Evolutionary conservation across 1,140 invertebrate species (phyloP), one percentile per base, ranked within the genome.

Genomic region (Caenorhabditis tropicalis): DNA sequence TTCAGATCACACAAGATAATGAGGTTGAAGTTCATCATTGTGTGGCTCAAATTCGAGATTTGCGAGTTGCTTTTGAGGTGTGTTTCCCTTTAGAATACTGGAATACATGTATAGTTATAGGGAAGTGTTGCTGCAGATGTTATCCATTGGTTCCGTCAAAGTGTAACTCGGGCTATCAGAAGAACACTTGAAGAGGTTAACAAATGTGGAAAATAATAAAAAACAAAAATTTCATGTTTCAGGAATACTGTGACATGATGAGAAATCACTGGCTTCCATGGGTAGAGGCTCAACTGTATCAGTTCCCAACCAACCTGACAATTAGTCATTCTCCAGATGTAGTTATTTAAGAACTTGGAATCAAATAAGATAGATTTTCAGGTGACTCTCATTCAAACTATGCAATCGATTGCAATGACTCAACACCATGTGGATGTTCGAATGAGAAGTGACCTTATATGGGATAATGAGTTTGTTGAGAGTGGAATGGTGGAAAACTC

Each of bases 231-330:
- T 6, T 84, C 9, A 16, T 16, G 1, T 46, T 87, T 86, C 56
- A 87, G 86, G 80, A 87, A 80, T 87, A 85, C 74, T 87, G 86
- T 53, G 51, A 51, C 21, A 74, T 85, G 81, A 87, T 87, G 86
- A 58, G 70, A 79, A 51, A 81, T 12, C 74, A 85, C 24, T 85
- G 84, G 80, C 70, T 87, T 29, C 86, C 86, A 29, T 87, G 86
- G 86, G 83, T 87, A 5, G 60, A 85, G 31, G 83, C 84, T 53
- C 86, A 87, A 53, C 33, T 87, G 19, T 60, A 74, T 21, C 60
- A 82, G 16, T 87, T 87, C 80, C 86, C 86, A 15, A 74, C 80
- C 9, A 82, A 85, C 24, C 81, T 87, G 6, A 85, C 80, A 7
- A 87, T 85, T 65, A 87, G 86, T 53, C 39, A 79, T 33, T 46